phyloP scores from a whole-genome alignment of 1,140 invertebrate species.

The Ips typographus region DNA sequence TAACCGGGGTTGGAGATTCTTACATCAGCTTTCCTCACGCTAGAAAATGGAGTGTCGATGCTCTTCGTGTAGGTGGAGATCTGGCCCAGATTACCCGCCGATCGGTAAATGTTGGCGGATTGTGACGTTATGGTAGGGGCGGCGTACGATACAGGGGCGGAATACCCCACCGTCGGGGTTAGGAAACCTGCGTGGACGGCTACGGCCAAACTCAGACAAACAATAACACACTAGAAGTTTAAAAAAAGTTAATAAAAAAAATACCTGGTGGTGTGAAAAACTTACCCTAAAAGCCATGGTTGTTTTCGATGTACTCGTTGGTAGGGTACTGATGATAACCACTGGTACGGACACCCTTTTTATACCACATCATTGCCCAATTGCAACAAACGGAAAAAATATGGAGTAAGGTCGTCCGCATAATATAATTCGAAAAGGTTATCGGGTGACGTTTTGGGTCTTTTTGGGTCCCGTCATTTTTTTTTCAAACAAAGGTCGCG shows the following conservation, averaged over 20 bases:
- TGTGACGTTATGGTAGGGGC: slow-evolving; percentile 58
- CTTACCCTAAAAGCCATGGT: slow-evolving; percentile 7
- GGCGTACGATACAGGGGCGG: slow-evolving; percentile 47
- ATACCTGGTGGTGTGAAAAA: background rate
- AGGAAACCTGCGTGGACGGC: slow-evolving; percentile 63
- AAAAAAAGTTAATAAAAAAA: background rate
- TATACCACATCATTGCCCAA: too few species aligned
- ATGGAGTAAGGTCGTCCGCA: too few species aligned
- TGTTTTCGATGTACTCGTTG: background rate
- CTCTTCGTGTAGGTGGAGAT: slow-evolving; percentile 65
- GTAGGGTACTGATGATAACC: too few species aligned
- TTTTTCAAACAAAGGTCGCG: too few species aligned
- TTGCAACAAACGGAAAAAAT: too few species aligned
- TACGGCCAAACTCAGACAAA: slow-evolving; percentile 66
- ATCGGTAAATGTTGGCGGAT: slow-evolving; percentile 63
- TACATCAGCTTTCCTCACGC: slow-evolving; percentile 63
- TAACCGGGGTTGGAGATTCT: slow-evolving; percentile 64
- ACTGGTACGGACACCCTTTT: too few species aligned
- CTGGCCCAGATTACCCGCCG: slow-evolving; percentile 63
- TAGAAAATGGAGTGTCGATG: slow-evolving; percentile 69
- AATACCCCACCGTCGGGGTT: slow-evolving; percentile 48
- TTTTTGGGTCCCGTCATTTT: too few species aligned
- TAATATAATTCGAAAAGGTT: too few species aligned
- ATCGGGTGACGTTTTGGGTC: too few species aligned
- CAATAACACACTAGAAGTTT: slow-evolving; percentile 40